Percentiles rank a stretch among this genome's conserved stretches.
Evolutionary conservation across 2,888 invertebrate genomes (phyloP).

Genomic region (Orchestes rusci): DNA sequence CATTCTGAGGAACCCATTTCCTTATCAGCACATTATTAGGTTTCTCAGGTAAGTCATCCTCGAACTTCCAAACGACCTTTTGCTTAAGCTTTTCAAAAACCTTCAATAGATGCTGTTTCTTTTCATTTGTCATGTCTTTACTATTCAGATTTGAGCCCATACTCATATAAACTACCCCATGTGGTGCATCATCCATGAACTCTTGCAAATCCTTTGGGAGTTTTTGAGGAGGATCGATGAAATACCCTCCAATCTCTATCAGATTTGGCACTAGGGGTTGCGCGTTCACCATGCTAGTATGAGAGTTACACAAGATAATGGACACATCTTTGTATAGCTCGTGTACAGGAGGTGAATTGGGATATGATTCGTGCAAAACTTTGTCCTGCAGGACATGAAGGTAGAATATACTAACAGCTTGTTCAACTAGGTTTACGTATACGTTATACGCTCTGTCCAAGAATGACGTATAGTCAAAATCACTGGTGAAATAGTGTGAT

Average conservation of each 20-base stretch:
- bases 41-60: slow-evolving; percentile 48
- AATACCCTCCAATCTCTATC: slow-evolving; percentile 51
- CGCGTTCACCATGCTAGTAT: slow-evolving; percentile 46
- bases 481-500: slow-evolving; percentile 37
- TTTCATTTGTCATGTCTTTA: slow-evolving; percentile 47
- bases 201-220: slow-evolving; percentile 30
- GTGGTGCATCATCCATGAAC: slow-evolving; percentile 27
- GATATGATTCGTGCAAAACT: slow-evolving; percentile 28
- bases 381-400: slow-evolving; percentile 27
- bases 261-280: slow-evolving; percentile 49
- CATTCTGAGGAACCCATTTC: slow-evolving; percentile 61
- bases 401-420: slow-evolving; percentile 16
- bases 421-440: background rate
- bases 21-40: slow-evolving; percentile 51
- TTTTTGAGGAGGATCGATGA: slow-evolving; percentile 35
- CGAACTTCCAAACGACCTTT: slow-evolving; percentile 66
- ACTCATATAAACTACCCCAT: slow-evolving; percentile 49
- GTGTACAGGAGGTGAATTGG: slow-evolving; percentile 26
- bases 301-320: slow-evolving; percentile 38
- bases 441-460: background rate
- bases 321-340: slow-evolving; percentile 32
- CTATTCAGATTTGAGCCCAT: slow-evolving; percentile 54
- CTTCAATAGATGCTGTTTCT: slow-evolving; percentile 48
- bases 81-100: slow-evolving; percentile 54
- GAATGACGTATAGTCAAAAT: background rate